Conservation (phyloP, 2,888 invertebrate species). For the Drosophila neotestacea region DNA sequence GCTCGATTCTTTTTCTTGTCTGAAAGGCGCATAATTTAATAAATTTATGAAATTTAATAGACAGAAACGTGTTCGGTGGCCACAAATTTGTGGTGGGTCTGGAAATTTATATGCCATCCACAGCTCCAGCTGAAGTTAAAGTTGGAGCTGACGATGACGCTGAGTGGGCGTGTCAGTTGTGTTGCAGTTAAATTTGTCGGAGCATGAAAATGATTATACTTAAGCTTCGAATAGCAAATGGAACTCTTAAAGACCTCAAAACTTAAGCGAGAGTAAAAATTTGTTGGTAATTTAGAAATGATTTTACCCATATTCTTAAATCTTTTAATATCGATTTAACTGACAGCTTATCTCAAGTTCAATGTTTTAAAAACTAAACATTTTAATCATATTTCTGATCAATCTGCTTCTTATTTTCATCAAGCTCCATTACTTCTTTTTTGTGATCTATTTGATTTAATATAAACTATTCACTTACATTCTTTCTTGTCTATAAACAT, state of each 20-base stretch:
- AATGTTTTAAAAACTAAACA: no score
- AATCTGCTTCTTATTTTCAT: no score
- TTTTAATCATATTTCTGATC: no score
- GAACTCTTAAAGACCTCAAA: constrained; percentile 23
- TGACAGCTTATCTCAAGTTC: no score
- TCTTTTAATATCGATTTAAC: no score
- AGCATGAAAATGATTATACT: constrained; percentile 57
- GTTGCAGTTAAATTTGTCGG: constrained; percentile 47
- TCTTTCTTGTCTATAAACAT: no score
- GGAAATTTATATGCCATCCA: constrained; percentile 66
- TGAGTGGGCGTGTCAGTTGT: constrained; percentile 65
- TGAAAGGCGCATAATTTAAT: constrained; percentile 73
- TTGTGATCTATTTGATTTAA: no score
- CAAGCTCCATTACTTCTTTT: no score
- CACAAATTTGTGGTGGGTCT: constrained; percentile 77
- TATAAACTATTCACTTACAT: no score
- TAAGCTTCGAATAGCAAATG: constrained; percentile 30
- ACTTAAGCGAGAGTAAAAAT: background rate
- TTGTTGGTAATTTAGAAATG: background rate
- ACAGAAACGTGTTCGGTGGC: constrained; percentile 76
- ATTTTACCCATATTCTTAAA: background rate
- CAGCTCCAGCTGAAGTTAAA: constrained; percentile 5
- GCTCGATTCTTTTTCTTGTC: constrained; percentile 38
- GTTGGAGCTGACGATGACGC: constrained; percentile 19
- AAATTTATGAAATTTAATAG: constrained; percentile 79